Percentiles rank a stretch among this genome's conserved stretches.
phyloP scores from a whole-genome alignment of 2,888 invertebrate genomes.

The Digitonthophagus gazella region DNA sequence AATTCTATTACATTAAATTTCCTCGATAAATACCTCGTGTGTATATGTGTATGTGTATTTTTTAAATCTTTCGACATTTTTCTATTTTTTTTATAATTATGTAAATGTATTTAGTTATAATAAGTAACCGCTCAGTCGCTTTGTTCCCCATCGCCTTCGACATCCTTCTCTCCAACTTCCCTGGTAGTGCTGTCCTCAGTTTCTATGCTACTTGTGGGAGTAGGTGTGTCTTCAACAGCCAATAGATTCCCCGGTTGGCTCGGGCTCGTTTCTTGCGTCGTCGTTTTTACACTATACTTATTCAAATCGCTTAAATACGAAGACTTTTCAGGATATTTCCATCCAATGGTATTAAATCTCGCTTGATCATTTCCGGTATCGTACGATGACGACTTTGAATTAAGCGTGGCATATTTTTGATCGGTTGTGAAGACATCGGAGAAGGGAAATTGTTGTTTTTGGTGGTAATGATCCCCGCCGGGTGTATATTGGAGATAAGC shows the following conservation, averaged over 20 bases:
- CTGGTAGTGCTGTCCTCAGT: conserved; percentile 58
- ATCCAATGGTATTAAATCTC: conserved; percentile 38
- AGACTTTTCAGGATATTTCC: conserved; percentile 43
- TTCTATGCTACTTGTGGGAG: conserved; percentile 60
- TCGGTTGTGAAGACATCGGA: conserved; percentile 34
- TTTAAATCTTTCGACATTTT: neutral
- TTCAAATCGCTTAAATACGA: conserved; percentile 41
- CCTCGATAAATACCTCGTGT: neutral
- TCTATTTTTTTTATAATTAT: neutral
- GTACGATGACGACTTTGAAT: conserved; percentile 35
- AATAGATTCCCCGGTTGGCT: conserved; percentile 40
- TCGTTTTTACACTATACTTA: conserved; percentile 40
- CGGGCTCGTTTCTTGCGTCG: conserved; percentile 41
- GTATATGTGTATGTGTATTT: conserved; percentile 16
- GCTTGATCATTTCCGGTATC: conserved; percentile 29
- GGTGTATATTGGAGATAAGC: conserved; percentile 49
- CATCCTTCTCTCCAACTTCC: conserved; percentile 57
- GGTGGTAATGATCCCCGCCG: conserved; percentile 42
- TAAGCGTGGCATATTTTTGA: conserved; percentile 41
- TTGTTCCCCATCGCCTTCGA: conserved; percentile 59
- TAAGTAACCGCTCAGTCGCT: conserved; percentile 50
- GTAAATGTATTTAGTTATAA: neutral
- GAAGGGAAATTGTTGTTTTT: conserved; percentile 45
- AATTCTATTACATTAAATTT: neutral
- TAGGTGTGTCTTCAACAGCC: conserved; percentile 54